Conservation (phyloP, 2,888 invertebrate genomes). For the Machimus rusticus region DNA sequence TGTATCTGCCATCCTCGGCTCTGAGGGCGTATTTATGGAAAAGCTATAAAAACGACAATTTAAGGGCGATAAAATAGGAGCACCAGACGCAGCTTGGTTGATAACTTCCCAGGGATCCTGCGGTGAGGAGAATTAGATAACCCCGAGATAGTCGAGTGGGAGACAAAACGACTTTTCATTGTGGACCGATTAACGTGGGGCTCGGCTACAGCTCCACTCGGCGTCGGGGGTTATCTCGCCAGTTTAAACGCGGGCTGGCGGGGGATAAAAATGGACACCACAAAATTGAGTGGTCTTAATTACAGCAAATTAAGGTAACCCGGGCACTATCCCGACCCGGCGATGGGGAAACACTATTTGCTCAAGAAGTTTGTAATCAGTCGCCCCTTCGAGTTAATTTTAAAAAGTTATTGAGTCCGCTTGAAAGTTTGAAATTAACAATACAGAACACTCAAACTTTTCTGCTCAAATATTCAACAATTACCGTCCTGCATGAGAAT, state of each 20-base stretch:
- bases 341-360: background rate
- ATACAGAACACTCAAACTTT: background rate
- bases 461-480: background rate
- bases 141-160: background rate
- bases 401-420: background rate
- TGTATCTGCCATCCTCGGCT: background rate
- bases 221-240: background rate
- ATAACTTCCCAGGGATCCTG: conserved; percentile 1
- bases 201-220: background rate
- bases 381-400: background rate
- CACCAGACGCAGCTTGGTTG: background rate
- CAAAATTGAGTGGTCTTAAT: conserved; percentile 1
- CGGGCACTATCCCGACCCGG: background rate
- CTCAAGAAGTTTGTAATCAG: background rate
- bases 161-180: conserved; percentile 1
- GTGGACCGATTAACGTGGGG: background rate
- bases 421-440: background rate
- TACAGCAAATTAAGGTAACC: background rate
- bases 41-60: conserved; percentile 17
- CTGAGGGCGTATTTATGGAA: conserved; percentile 4
- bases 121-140: background rate
- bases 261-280: background rate
- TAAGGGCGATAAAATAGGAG: conserved; percentile 19
- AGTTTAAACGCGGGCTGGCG: background rate
- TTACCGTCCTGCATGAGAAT: background rate